A percentile compares a stretch with the other conserved stretches of the same genome.
Evolutionary conservation across 2,888 invertebrate species (phyloP).

Genomic region (Rhogogaster chlorosoma): DNA sequence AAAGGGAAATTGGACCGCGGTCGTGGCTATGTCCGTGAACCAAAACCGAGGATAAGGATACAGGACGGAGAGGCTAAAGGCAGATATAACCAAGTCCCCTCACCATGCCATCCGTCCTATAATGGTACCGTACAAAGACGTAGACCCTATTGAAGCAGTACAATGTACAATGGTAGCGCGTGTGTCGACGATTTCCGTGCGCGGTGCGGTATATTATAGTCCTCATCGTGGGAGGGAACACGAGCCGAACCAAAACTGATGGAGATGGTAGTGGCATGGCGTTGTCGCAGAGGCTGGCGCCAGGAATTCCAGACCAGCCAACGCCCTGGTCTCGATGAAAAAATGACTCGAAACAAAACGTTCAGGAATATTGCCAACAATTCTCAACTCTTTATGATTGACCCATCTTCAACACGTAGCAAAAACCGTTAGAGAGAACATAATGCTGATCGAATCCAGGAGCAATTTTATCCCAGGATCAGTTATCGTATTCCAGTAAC

Average conservation of each 20-base stretch:
- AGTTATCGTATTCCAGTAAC: neutral
- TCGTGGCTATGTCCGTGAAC: neutral
- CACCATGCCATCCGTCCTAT: constrained; percentile 33
- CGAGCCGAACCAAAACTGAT: constrained; percentile 25
- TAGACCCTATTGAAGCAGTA: constrained; percentile 40
- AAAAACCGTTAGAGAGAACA: neutral
- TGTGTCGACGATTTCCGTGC: constrained; percentile 43
- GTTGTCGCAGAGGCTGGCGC: neutral
- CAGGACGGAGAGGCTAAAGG: neutral
- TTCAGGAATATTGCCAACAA: neutral
- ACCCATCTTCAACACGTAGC: neutral
- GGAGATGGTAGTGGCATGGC: constrained; percentile 21
- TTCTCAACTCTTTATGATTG: neutral
- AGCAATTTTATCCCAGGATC: neutral
- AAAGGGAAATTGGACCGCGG: constrained; percentile 6
- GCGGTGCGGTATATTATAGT: constrained; percentile 34
- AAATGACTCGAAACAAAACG: constrained; percentile 3
- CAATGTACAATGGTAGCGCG: constrained; percentile 40
- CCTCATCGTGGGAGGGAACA: neutral
- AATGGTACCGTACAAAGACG: constrained; percentile 40
- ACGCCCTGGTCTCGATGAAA: constrained; percentile 10
- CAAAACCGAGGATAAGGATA: neutral
- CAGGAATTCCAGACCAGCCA: neutral
- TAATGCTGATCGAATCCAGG: neutral
- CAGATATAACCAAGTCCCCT: constrained; percentile 1